These are phyloP conservation scores for Plectropomus leopardus DNA, from an alignment of 2,113 vertebrate species.

Conservation along the genomic window DNA sequence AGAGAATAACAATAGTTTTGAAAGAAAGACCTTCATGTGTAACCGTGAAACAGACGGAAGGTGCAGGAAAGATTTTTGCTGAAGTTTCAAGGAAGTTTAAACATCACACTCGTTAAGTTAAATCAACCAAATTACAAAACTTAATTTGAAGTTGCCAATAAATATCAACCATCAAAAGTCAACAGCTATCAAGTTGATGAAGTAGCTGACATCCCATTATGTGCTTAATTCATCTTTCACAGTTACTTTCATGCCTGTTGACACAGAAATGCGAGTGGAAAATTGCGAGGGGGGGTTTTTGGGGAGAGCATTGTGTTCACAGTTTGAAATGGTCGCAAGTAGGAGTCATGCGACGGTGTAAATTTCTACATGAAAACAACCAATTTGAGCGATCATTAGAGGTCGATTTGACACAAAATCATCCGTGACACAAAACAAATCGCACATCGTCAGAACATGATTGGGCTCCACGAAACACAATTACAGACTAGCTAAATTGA, in stretches of 20 bases:
- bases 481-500: slow-evolving; percentile 76
- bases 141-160: slow-evolving; percentile 57
- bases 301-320: slow-evolving; percentile 63
- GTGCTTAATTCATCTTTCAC: slow-evolving; percentile 74
- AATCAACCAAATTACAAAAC: slow-evolving; percentile 54
- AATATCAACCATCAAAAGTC: slow-evolving; percentile 62
- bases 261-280: slow-evolving; percentile 73
- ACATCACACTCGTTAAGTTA: slow-evolving; percentile 41
- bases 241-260: slow-evolving; percentile 71
- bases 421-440: slow-evolving; percentile 86
- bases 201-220: slow-evolving; percentile 67
- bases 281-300: slow-evolving; percentile 50
- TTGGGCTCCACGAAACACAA: slow-evolving; percentile 75
- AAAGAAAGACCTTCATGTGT: slow-evolving; percentile 3
- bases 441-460: slow-evolving; percentile 72
- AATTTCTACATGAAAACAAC: slow-evolving; percentile 84
- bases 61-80: background rate
- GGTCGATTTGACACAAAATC: slow-evolving; percentile 81
- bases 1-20: slow-evolving; percentile 4
- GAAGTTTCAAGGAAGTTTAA: slow-evolving; percentile 24
- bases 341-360: slow-evolving; percentile 71
- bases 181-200: slow-evolving; percentile 67
- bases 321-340: slow-evolving; percentile 68
- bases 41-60: background rate
- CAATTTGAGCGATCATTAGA: slow-evolving; percentile 83